phyloP scores from a whole-genome alignment of 1,140 invertebrate genomes.

The Drosophila micromelanica region DNA sequence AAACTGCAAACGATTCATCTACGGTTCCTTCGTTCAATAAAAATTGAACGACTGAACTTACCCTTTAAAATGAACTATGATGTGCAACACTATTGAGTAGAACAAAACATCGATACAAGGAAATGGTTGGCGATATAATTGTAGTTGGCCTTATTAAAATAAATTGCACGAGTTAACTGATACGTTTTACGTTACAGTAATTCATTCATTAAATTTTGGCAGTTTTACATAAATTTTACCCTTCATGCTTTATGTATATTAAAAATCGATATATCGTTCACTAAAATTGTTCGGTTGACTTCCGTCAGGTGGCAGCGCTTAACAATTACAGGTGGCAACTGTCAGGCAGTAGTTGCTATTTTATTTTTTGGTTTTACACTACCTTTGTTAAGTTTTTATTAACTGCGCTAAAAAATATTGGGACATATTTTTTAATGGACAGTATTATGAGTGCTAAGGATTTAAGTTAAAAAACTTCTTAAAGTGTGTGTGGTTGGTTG shows the following conservation, averaged over 20 bases:
- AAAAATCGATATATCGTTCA: background rate
- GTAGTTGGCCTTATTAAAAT: background rate
- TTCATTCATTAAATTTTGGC: no score
- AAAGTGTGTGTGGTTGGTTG: background rate
- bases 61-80: no score
- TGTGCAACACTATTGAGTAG: no score
- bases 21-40: no score
- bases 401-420: background rate
- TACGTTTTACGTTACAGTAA: no score
- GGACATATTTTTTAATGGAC: background rate
- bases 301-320: slow-evolving; percentile 11
- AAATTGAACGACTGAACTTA: no score
- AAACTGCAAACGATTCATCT: no score
- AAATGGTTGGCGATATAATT: background rate
- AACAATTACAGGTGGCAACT: slow-evolving; percentile 31
- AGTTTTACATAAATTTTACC: background rate
- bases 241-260: background rate
- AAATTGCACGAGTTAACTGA: background rate
- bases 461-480: background rate
- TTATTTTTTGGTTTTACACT: slow-evolving; percentile 4
- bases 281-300: background rate
- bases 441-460: background rate
- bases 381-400: slow-evolving; percentile 9
- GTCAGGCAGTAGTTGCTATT: slow-evolving; percentile 5
- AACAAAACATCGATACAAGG: slow-evolving; percentile 7